Evolutionary conservation across 2,797 vertebrate genomes (phyloP).

Genomic region (Scleropages formosus): DNA sequence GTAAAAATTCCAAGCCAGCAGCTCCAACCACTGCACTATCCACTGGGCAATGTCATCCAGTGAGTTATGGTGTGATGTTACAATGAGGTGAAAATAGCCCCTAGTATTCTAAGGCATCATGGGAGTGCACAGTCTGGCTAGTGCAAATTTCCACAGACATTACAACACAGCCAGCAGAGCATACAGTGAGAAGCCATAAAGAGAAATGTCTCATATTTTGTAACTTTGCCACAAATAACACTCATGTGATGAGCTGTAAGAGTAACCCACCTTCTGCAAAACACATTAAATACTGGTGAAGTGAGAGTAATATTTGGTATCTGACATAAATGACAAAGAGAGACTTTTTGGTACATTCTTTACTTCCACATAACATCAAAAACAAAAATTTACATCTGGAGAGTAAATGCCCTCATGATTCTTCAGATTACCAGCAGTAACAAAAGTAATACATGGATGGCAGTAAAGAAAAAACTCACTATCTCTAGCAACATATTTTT

Average conservation of each 20-base stretch:
- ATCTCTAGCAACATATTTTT: no score
- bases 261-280: constrained; percentile 17
- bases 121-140: neutral
- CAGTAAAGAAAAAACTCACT: no score
- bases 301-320: neutral
- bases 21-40: no score
- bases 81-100: neutral
- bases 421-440: neutral
- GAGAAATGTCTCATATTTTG: constrained; percentile 26
- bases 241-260: neutral
- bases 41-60: no score
- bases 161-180: constrained; percentile 5
- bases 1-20: no score
- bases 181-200: neutral
- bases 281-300: constrained; percentile 5
- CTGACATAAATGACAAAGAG: neutral
- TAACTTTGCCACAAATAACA: neutral
- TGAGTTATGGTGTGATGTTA: neutral
- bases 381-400: constrained; percentile 22
- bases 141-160: neutral
- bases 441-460: neutral
- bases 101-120: neutral
- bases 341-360: neutral
- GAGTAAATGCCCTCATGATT: neutral
- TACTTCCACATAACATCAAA: constrained; percentile 25